Evolutionary conservation across 1,140 invertebrate species (phyloP), one percentile per base, ranked within the genome.

Genomic region (Drosophila lacertosa): DNA sequence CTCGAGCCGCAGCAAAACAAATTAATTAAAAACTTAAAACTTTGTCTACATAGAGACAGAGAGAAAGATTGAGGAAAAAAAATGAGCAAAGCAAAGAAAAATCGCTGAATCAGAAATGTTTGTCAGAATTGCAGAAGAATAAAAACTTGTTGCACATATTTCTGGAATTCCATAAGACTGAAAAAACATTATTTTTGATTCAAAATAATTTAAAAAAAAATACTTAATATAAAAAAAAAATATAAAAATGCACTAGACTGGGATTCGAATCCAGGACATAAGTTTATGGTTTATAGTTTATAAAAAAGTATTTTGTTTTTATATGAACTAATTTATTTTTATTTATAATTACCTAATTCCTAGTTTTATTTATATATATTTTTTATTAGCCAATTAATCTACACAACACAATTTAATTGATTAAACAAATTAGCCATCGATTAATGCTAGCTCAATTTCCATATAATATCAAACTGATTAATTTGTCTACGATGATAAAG

Each of bases 11-110:
- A 80, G 73, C 68, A 84, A 86, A 77, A 71, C 81, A 84, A 84
- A 84, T 84, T 84, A 84, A 84, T 84, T 84, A 84, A 84, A 84
- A 84, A 84, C 81, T 84, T 84, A 81, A 86, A 84, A 84, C 48
- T 84, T 84, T 58, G 62, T 74, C 64, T 45, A 39, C 24, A 69
- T 1, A 15, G 44, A 37, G 50, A 7, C 16, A 51, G 16, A 22
- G 50, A 24, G 11, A 39, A 39, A 20, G 4, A n/a, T n/a, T n/a
- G 20, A 9, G 18, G 4, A 4, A 13, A 16, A 33, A 33, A 33
- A 5, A 22, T 15, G n/a, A 16, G 1, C 10, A 20, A 11, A 3
- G 16, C n/a, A 20, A 2, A 24, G n/a, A 5, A 26, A 37, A 37
- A 37, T 22, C 33, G 50, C 50, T 39, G 50, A 53, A 24, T 37